These are phyloP conservation scores for Steatornis caripensis DNA, from an alignment of 2,113 vertebrate species.

Conservation along the genomic window DNA sequence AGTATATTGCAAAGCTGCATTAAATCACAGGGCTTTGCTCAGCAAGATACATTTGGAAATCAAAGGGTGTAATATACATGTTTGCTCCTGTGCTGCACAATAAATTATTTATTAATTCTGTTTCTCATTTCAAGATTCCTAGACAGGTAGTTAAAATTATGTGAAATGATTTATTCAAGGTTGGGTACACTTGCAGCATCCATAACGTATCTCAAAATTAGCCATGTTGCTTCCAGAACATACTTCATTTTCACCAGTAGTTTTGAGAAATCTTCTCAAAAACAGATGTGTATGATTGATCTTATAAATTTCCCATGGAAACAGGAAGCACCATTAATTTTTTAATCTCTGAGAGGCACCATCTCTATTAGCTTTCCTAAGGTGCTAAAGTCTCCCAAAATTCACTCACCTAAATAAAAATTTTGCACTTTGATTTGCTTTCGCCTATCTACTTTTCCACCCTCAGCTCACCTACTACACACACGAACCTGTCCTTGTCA, in stretches of 20 bases:
- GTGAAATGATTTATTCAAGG: constrained; percentile 40
- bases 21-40: not conserved
- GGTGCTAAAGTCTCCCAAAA: not conserved
- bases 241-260: not conserved
- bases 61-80: not conserved
- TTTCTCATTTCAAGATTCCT: not conserved
- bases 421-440: not conserved
- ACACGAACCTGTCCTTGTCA: accelerated
- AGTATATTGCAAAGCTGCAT: not conserved
- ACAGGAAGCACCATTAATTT: not conserved
- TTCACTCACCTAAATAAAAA: not conserved
- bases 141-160: constrained; percentile 3
- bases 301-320: not conserved
- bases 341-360: not conserved
- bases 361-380: not conserved
- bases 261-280: not conserved
- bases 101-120: constrained; percentile 51
- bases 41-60: not conserved
- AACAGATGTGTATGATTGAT: not conserved
- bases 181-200: not conserved
- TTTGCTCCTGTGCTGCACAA: constrained; percentile 20
- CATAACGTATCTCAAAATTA: not conserved
- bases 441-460: not conserved
- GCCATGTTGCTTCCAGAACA: not conserved
- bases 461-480: not conserved